These are phyloP conservation scores for Bruchidius siliquastri DNA, from an alignment of 2,888 invertebrate genomes.

Conservation along the genomic window DNA sequence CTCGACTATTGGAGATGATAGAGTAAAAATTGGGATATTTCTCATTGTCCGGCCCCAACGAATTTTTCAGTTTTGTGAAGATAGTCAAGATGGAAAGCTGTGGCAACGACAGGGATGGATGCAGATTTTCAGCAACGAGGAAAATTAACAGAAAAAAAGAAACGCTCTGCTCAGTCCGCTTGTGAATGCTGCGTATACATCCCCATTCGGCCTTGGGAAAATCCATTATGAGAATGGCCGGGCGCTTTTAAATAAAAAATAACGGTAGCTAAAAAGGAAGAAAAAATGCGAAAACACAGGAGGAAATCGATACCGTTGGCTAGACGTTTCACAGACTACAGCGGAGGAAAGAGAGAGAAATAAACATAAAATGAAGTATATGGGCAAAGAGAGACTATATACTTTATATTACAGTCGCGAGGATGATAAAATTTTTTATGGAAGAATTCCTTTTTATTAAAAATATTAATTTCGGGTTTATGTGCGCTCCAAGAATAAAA, in stretches of 20 bases:
- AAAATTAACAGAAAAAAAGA: not conserved
- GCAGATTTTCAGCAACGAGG: not conserved
- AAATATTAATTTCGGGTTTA: slow-evolving; percentile 29
- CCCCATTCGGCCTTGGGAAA: slow-evolving; percentile 10
- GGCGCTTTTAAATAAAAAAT: slow-evolving; percentile 23
- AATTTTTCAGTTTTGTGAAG: not conserved
- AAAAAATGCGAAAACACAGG: slow-evolving; percentile 22
- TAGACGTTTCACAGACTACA: slow-evolving; percentile 34
- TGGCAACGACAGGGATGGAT: not conserved
- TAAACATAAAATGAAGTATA: slow-evolving; percentile 18
- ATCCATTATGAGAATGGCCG: slow-evolving; percentile 21
- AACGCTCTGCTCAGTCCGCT: not conserved
- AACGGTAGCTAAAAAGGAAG: slow-evolving; percentile 16
- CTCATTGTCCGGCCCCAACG: too few relatives aligned
- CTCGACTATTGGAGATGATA: too few relatives aligned
- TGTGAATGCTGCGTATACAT: not conserved
- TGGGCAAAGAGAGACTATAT: slow-evolving; percentile 5
- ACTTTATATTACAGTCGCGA: slow-evolving; percentile 13
- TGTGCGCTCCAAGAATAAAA: slow-evolving; percentile 7
- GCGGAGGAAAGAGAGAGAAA: slow-evolving; percentile 23
- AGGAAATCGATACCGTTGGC: slow-evolving; percentile 34
- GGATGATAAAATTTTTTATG: slow-evolving; percentile 29
- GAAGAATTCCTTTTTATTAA: slow-evolving; percentile 28
- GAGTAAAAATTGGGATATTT: too few relatives aligned
- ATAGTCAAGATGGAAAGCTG: not conserved